Evolutionary conservation across 2,888 invertebrate genomes (phyloP).

Genomic region (Dynastes hyllus): DNA sequence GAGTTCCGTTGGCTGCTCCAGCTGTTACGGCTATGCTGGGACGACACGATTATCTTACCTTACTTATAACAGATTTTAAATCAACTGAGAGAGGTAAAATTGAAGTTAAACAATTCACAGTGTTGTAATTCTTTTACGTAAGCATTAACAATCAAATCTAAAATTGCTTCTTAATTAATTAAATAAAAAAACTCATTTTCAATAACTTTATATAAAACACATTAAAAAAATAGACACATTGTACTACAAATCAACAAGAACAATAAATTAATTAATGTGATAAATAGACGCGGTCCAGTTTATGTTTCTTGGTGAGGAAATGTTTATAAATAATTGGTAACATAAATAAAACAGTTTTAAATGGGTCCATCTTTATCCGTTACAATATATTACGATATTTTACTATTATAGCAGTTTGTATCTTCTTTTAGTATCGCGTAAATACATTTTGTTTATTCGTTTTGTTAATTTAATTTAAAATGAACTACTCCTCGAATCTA

Average conservation of each 20-base stretch:
- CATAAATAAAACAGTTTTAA: not conserved
- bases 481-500: constrained; percentile 55
- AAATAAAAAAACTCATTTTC: not conserved
- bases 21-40: too few species aligned
- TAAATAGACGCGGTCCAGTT: not conserved
- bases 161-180: too few species aligned
- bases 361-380: too few species aligned
- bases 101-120: too few species aligned
- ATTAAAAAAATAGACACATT: constrained; percentile 13
- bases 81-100: too few species aligned
- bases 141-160: too few species aligned
- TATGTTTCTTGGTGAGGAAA: not conserved
- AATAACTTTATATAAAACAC: constrained; percentile 8
- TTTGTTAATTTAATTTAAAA: not conserved
- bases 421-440: not conserved
- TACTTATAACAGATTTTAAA: too few species aligned
- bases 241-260: constrained; percentile 7
- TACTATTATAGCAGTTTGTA: too few species aligned
- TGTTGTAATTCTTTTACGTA: too few species aligned
- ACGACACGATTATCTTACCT: too few species aligned
- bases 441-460: not conserved
- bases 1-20: too few species aligned
- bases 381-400: not conserved
- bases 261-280: constrained; percentile 8
- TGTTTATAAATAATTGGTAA: constrained; percentile 3